phyloP scores from a whole-genome alignment of 2,888 invertebrate genomes.

The Eupithecia tripunctaria region DNA sequence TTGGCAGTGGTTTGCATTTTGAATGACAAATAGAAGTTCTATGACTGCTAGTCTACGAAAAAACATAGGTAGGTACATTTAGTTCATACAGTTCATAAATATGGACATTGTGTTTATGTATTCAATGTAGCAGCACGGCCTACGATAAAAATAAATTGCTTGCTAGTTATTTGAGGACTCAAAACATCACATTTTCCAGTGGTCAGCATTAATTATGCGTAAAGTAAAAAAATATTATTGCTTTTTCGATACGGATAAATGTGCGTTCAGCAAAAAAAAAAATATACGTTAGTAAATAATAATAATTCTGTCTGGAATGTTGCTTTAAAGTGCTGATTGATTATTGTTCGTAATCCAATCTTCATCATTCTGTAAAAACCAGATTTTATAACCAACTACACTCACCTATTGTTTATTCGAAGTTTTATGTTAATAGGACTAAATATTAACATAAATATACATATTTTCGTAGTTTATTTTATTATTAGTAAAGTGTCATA shows the following conservation, averaged over 20 bases:
- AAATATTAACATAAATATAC: neutral
- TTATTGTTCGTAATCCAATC: neutral
- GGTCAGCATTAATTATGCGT: neutral
- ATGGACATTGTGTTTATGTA: slow-evolving; percentile 44
- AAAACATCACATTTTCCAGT: slow-evolving; percentile 15
- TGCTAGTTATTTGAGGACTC: slow-evolving; percentile 18
- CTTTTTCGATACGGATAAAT: neutral
- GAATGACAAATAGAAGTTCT: slow-evolving; percentile 81
- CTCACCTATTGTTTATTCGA: neutral
- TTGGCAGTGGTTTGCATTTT: slow-evolving; percentile 71
- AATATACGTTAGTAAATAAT: neutral
- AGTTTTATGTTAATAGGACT: neutral
- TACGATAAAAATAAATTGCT: slow-evolving; percentile 55
- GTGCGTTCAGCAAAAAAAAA: neutral
- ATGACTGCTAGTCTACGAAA: slow-evolving; percentile 56
- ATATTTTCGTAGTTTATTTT: neutral
- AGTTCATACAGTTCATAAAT: no score
- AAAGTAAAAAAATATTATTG: neutral
- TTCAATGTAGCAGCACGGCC: slow-evolving; percentile 48
- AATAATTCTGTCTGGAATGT: neutral
- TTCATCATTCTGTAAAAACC: neutral
- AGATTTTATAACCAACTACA: neutral
- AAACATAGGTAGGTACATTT: neutral
- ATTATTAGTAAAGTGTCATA: slow-evolving; percentile 1
- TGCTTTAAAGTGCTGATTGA: neutral